phyloP scores from a whole-genome alignment of 2,888 invertebrate genomes.

The Calameuta idolon region DNA sequence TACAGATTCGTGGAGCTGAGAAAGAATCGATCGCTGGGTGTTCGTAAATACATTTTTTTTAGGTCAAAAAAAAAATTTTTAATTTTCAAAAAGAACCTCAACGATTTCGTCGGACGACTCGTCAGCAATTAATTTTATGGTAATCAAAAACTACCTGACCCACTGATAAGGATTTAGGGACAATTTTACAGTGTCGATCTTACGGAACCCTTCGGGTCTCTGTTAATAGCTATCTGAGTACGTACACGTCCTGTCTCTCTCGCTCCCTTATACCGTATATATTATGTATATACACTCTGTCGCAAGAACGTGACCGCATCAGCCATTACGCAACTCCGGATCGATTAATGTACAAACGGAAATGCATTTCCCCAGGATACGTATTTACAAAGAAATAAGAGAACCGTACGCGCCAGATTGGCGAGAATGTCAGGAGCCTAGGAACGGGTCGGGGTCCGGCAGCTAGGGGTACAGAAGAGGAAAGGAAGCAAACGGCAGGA shows the following conservation, averaged over 20 bases:
- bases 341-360: slow-evolving; percentile 5
- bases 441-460: not conserved
- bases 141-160: not conserved
- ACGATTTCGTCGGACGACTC: no score
- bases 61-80: no score
- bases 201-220: not conserved
- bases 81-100: no score
- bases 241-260: not conserved
- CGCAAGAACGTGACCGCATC: not conserved
- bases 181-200: not conserved
- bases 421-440: slow-evolving; percentile 1
- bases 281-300: not conserved
- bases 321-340: not conserved
- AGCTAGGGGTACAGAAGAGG: not conserved
- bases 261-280: not conserved
- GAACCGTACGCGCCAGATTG: not conserved
- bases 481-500: slow-evolving; percentile 5
- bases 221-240: not conserved
- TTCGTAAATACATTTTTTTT: no score
- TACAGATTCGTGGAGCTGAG: no score
- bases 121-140: no score
- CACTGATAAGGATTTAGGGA: not conserved
- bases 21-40: no score
- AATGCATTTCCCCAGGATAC: slow-evolving; percentile 18
- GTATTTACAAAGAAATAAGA: not conserved